Conservation (phyloP, 2,888 invertebrate genomes). For the Dynastes maya region DNA sequence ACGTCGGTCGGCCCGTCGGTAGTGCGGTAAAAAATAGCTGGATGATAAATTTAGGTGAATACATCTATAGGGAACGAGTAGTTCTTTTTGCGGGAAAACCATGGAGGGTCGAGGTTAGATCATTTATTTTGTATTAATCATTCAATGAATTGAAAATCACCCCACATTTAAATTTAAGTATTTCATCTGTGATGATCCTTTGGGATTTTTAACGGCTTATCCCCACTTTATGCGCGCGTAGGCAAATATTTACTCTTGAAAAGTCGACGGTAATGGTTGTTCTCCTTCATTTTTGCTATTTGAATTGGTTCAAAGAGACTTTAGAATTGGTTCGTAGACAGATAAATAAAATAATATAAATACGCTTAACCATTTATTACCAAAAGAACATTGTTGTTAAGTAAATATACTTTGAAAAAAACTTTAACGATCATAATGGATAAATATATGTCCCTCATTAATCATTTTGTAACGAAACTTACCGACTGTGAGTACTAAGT, state of each 20-base stretch:
- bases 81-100: conserved; percentile 49
- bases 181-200: conserved; percentile 53
- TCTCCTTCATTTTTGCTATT: neutral
- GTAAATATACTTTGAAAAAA: no score
- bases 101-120: conserved; percentile 52
- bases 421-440: no score
- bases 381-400: no score
- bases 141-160: conserved; percentile 56
- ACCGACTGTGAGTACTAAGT: no score
- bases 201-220: conserved; percentile 52
- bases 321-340: no score
- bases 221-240: conserved; percentile 28
- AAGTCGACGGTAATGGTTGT: neutral
- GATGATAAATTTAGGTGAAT: conserved; percentile 50
- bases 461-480: no score
- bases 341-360: no score
- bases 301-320: no score
- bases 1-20: conserved; percentile 44
- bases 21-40: conserved; percentile 44
- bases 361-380: no score
- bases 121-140: conserved; percentile 58
- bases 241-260: conserved; percentile 42
- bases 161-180: conserved; percentile 55
- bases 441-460: no score
- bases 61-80: conserved; percentile 46